Base-by-base conservation (phyloP, 2,113 vertebrate genomes). In the Hippopotamus amphibius region DNA sequence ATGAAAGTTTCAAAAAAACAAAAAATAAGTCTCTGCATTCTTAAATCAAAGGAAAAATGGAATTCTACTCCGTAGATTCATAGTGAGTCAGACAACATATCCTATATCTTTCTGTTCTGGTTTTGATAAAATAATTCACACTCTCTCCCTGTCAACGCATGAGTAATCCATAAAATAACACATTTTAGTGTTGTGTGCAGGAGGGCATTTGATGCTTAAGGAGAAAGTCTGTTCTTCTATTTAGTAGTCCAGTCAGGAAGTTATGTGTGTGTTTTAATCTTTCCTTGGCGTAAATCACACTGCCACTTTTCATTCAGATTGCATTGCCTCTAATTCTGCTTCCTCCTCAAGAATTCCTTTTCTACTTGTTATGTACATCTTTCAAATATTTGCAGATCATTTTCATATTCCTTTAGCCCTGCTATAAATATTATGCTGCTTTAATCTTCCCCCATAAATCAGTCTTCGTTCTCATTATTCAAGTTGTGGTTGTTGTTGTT, bases 341-440 rank as follows among this genome's bases (percentile, higher is more conserved):
- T 80, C 66, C 63, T 92, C 53, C 79, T 92, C 68, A 48, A 95
- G 63, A 96, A 92, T 97, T 82, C 55, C 88, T 92, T 97, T 80
- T 65, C 63, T 80, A 46, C 17, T 87, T 96, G 65, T 81, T 97
- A 93, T 97, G 97, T 96, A 94, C 33, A 79, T 88, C 88, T 92
- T 97, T 90, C 74, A 97, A 50, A 95, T 96, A 96, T 96, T 90
- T 96, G 53, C 61, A 93, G 81, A 90, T 93, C 24, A 76, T 83
- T 95, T 96, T 96, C 59, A 55, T 88, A 88, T 97, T 97, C 69
- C 48, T 63, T 95, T 94, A 30, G 41, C 26, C 46, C 1, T 72
- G 21, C 74, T 95, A 93, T 85, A 93, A 93, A 96, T 90, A 93
- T 81, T 88, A 85, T 16, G 50, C 33, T 80, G 28, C 57, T 97